Evolutionary conservation across 2,797 vertebrate genomes (phyloP), one percentile per base, ranked within the genome.

Genomic region (Loriculus beryllinus): DNA sequence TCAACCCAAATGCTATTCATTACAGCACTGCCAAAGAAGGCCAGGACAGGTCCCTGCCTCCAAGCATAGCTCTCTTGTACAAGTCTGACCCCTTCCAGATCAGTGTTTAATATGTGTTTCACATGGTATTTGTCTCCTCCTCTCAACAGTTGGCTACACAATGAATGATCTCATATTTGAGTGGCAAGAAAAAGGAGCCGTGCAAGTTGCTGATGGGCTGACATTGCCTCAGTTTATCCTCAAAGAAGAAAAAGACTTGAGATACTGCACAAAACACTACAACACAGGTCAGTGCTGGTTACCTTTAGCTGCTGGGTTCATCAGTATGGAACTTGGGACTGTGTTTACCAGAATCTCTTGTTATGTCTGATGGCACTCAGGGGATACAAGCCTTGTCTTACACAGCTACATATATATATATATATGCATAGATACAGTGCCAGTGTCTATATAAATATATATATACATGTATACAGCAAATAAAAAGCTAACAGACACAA

Each of bases 81-180:
- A 86, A 26, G 8, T 14, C 22, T 67, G 5, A 19, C 51, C 47
- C 26, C n/a, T 74, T 69, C 28, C 33, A 48, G 10, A 49, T 5
- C 37, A 35, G n/a, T 25, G 21, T 84, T 84, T 67, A 40, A 19
- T 17, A 37, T 14, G 15, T 76, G 29, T 64, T 65, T 93, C 65
- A 88, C 9, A 0, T 12, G 23, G 29, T 84, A 19, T 94, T 82
- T 78, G 4, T 88, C 49, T 51, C 74, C 67, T 90, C 11, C 47
- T 95, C 86, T 93, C 93, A 48, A 60, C 97, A 99, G 99, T 99
- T 96, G 99, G 99, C 76, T 99, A 99, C 97, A 99, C 99, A 21
- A 99, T 99, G 99, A 99, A 99, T 14, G 99, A 99, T 94, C 98
- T 99, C 90, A 99, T 99, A 96, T 99, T 99, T 79, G 99, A 99